Conservation (phyloP, 1,140 invertebrate species). For the Pseudomyrmex cubaensis region DNA sequence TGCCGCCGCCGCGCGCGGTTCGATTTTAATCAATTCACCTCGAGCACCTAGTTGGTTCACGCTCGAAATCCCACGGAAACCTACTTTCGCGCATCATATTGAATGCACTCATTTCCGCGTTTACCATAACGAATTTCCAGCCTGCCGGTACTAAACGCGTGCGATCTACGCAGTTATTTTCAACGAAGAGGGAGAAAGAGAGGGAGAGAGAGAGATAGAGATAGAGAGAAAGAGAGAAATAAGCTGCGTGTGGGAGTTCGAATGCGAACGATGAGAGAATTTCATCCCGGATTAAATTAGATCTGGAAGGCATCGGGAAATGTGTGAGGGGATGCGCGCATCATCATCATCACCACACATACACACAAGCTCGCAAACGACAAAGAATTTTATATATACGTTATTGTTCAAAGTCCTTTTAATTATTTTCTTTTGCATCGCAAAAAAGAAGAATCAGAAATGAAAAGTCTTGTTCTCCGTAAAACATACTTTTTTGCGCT, state of each 20-base stretch:
- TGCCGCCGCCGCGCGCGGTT: constrained; percentile 70
- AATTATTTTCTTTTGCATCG: constrained; percentile 14
- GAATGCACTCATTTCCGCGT: constrained; percentile 39
- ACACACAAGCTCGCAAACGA: too few species aligned
- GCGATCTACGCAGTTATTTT: background rate
- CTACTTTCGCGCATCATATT: constrained; percentile 57
- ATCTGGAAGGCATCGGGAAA: too few species aligned
- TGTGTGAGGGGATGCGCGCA: too few species aligned
- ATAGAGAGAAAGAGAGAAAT: too few species aligned
- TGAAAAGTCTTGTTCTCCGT: constrained; percentile 6
- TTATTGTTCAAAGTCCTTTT: constrained; percentile 45
- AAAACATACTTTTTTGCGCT: constrained; percentile 13
- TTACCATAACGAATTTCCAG: constrained; percentile 14
- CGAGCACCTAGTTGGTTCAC: constrained; percentile 74
- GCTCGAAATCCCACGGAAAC: constrained; percentile 71
- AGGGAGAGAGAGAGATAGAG: too few species aligned
- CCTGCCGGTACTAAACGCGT: background rate
- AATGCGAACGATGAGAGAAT: background rate
- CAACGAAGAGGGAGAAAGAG: too few species aligned
- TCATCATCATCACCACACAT: too few species aligned
- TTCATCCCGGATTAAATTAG: too few species aligned
- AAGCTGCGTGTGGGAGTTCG: background rate
- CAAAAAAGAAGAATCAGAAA: constrained; percentile 31
- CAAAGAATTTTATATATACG: background rate
- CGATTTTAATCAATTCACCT: constrained; percentile 83